These are phyloP conservation scores for Drosophila anceps DNA, from an alignment of 2,888 invertebrate species.

Conservation along the genomic window DNA sequence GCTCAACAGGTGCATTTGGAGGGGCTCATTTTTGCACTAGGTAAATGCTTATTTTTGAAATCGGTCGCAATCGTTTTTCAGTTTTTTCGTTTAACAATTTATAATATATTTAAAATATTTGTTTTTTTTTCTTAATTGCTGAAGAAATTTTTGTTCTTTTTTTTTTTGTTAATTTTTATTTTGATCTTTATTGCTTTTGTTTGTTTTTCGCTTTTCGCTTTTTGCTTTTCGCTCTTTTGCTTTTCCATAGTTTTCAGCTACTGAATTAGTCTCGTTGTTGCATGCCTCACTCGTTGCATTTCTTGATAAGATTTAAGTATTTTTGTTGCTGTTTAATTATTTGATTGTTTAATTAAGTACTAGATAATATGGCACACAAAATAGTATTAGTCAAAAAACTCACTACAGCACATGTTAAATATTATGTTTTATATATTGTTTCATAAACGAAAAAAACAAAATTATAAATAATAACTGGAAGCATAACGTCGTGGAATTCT, in stretches of 20 bases:
- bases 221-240: constrained; percentile 4
- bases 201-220: constrained; percentile 29
- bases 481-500: constrained; percentile 71
- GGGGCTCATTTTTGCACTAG: constrained; percentile 38
- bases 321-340: constrained; percentile 5
- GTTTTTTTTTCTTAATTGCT: constrained; percentile 8
- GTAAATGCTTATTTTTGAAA: constrained; percentile 36
- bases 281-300: constrained; percentile 58
- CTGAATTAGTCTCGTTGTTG: constrained; percentile 61
- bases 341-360: constrained; percentile 22
- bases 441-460: constrained; percentile 4
- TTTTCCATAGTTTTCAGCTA: constrained; percentile 34
- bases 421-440: constrained; percentile 5
- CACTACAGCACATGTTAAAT: constrained; percentile 79
- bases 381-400: constrained; percentile 69
- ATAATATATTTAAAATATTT: constrained; percentile 20
- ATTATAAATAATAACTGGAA: constrained; percentile 37
- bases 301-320: constrained; percentile 14
- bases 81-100: constrained; percentile 14
- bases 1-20: not conserved
- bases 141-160: constrained; percentile 26
- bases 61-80: constrained; percentile 30
- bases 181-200: constrained; percentile 39
- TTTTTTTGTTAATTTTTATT: constrained; percentile 46
- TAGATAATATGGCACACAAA: constrained; percentile 71